phyloP scores from a whole-genome alignment of 2,113 vertebrate genomes.

The Microcebus ravelobensis region DNA sequence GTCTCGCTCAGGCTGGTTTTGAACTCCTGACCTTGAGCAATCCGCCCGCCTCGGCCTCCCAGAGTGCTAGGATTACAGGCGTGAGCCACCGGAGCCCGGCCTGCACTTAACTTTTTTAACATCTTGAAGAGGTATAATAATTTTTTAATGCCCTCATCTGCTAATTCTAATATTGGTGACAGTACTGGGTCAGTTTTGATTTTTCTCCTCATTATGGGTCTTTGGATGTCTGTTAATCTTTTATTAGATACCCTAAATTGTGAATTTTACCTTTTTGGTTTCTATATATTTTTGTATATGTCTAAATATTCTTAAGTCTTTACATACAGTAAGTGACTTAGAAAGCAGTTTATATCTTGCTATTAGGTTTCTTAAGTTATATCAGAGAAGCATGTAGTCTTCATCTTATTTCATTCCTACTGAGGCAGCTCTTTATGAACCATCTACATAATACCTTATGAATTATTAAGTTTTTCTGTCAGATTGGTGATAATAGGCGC shows the following conservation, averaged over 20 bases:
- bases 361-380: neutral
- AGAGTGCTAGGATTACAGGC: no score
- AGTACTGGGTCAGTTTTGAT: neutral
- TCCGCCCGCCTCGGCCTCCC: no score
- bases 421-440: neutral
- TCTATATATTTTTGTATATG: neutral
- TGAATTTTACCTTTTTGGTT: neutral
- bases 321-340: neutral
- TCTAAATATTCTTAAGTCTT: neutral
- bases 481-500: neutral
- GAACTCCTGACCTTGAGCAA: no score
- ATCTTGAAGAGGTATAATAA: neutral
- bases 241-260: neutral
- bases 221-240: neutral
- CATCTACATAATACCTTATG: neutral
- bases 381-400: neutral
- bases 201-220: neutral
- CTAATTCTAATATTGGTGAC: neutral
- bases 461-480: neutral
- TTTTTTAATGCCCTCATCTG: neutral
- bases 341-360: neutral
- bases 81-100: no score
- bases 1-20: no score
- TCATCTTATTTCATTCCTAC: neutral
- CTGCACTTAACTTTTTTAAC: neutral